Evolutionary conservation across 1,140 invertebrate species (phyloP).

Genomic region (Orussus abietinus): DNA sequence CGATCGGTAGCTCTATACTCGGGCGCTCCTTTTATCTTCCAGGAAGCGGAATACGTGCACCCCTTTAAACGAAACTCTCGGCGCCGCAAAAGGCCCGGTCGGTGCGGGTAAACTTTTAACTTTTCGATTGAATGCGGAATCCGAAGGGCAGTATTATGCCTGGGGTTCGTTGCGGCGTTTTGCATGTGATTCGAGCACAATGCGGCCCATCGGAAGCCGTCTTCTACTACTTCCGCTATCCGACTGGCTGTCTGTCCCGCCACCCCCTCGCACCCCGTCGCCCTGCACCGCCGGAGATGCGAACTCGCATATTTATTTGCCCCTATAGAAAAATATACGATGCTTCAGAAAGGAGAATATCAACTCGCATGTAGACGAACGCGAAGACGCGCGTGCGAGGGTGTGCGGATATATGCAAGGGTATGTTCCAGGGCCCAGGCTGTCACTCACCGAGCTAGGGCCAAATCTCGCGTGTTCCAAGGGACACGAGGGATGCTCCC

Average conservation of each 20-base stretch:
- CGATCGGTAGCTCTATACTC: too few species aligned
- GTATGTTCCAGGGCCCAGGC: too few species aligned
- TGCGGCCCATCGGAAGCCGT: slow-evolving; percentile 45
- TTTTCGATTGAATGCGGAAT: slow-evolving; percentile 33
- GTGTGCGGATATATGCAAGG: too few species aligned
- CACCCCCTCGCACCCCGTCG: slow-evolving; percentile 15
- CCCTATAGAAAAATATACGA: slow-evolving; percentile 9
- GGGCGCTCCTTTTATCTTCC: too few species aligned
- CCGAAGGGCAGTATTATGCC: slow-evolving; percentile 32
- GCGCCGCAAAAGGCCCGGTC: too few species aligned
- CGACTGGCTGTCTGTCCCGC: slow-evolving; percentile 25
- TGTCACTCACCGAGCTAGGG: too few species aligned
- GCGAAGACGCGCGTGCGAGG: too few species aligned
- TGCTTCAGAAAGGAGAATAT: not conserved
- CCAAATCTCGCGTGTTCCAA: too few species aligned
- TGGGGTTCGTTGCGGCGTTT: slow-evolving; percentile 35
- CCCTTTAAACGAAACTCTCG: too few species aligned
- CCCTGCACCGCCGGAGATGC: slow-evolving; percentile 22
- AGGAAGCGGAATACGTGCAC: too few species aligned
- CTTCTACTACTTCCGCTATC: slow-evolving; percentile 42
- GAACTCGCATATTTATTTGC: slow-evolving; percentile 26
- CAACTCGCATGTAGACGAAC: too few species aligned
- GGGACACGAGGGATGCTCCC: too few species aligned
- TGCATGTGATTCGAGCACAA: slow-evolving; percentile 40
- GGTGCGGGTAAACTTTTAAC: slow-evolving; percentile 30